These are phyloP conservation scores for Parambassis ranga DNA, from an alignment of 2,797 vertebrate genomes.

Conservation along the genomic window DNA sequence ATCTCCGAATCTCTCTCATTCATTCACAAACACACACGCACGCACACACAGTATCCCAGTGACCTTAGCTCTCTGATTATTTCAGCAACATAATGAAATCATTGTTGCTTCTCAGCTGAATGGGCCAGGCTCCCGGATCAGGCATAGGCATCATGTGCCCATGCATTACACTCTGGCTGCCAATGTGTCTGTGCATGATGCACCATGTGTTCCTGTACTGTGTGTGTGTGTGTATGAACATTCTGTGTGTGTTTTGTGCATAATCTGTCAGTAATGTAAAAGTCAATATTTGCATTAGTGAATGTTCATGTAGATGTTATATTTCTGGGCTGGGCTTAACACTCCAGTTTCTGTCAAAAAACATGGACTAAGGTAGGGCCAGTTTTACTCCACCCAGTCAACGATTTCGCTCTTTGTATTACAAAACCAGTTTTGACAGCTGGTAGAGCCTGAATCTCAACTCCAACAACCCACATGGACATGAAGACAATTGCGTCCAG, in stretches of 20 bases:
- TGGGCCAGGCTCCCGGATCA: slow-evolving; percentile 56
- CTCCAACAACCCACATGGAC: neutral
- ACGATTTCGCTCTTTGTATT: slow-evolving; percentile 46
- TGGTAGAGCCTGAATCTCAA: slow-evolving; percentile 14
- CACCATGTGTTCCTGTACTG: slow-evolving; percentile 33
- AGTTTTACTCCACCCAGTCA: slow-evolving; percentile 28
- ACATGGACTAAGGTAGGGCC: slow-evolving; percentile 1
- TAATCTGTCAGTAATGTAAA: slow-evolving; percentile 5
- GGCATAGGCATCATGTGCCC: slow-evolving; percentile 61
- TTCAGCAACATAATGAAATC: slow-evolving; percentile 71
- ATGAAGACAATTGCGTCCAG: neutral
- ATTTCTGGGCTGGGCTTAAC: slow-evolving; percentile 3
- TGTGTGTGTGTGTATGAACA: neutral
- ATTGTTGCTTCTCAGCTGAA: slow-evolving; percentile 68
- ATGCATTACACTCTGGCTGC: slow-evolving; percentile 49
- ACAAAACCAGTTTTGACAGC: slow-evolving; percentile 14
- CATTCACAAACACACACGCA: neutral
- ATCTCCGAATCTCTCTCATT: neutral
- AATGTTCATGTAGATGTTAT: slow-evolving; percentile 4
- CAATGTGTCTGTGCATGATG: slow-evolving; percentile 52
- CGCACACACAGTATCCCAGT: neutral
- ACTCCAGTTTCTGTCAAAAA: slow-evolving; percentile 7
- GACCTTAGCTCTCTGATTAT: slow-evolving; percentile 52
- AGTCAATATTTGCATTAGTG: slow-evolving; percentile 22
- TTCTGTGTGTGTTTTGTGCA: slow-evolving; percentile 2